Conservation (phyloP, 2,888 invertebrate genomes). For the Lypha dubia region DNA sequence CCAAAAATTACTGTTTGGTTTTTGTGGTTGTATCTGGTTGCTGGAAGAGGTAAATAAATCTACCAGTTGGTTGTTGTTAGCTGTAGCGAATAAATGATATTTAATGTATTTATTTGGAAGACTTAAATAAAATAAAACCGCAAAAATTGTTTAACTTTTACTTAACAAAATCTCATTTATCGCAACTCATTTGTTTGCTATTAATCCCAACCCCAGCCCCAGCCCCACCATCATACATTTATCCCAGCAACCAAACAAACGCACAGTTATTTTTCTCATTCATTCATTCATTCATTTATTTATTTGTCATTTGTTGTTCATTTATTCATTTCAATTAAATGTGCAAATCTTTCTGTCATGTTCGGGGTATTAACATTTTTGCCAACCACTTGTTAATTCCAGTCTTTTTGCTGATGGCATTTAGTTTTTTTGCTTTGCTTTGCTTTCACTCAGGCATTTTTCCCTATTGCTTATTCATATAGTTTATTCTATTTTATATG, state of each 20-base stretch:
- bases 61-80: not conserved
- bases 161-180: conserved; percentile 66
- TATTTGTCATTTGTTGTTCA: conserved; percentile 39
- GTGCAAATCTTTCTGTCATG: conserved; percentile 70
- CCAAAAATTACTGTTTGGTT: conserved; percentile 28
- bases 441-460: conserved; percentile 14
- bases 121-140: conserved; percentile 53
- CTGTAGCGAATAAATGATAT: not conserved
- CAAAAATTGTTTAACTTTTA: conserved; percentile 66
- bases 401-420: conserved; percentile 17
- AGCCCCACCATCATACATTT: not conserved
- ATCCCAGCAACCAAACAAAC: not conserved
- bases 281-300: conserved; percentile 23
- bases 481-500: not conserved
- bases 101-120: not conserved
- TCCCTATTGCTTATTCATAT: conserved; percentile 59
- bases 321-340: conserved; percentile 56
- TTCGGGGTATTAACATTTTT: conserved; percentile 63
- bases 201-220: not conserved
- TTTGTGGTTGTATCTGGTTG: not conserved
- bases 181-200: conserved; percentile 48
- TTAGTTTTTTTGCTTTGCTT: conserved; percentile 5
- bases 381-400: conserved; percentile 69
- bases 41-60: not conserved
- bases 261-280: not conserved